Conservation (phyloP, 64 coral and sea anemone genomes). For the Dendronephthya gigantea region DNA sequence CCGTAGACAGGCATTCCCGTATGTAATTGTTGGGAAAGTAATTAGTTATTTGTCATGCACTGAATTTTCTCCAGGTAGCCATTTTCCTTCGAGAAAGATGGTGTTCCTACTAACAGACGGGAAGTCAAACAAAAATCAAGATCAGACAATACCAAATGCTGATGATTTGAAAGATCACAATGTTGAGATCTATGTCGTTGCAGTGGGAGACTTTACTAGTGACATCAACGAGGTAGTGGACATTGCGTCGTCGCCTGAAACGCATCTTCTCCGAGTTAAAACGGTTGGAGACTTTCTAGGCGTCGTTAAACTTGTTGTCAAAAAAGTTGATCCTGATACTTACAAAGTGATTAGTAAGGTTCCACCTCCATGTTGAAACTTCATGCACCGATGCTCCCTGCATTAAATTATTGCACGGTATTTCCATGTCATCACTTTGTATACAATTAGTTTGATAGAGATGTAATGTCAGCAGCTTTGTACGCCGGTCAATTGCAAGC, state of each 20-base stretch:
- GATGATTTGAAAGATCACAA: conserved; percentile 12
- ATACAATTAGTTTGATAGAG: no score
- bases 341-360: neutral
- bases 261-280: neutral
- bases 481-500: no score
- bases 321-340: neutral
- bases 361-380: neutral
- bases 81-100: neutral
- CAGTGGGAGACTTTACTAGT: conserved; percentile 8
- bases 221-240: neutral
- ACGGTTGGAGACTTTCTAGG: neutral
- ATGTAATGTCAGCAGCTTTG: no score
- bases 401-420: no score
- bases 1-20: no score
- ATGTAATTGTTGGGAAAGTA: no score
- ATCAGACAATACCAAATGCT: conserved; percentile 34
- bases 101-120: conserved; percentile 59
- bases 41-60: no score
- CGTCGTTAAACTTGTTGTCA: neutral
- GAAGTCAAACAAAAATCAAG: conserved; percentile 40
- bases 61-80: neutral
- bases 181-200: conserved; percentile 57
- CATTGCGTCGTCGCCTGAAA: neutral
- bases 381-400: no score
- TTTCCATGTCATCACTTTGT: no score